Conservation (phyloP, 2,888 invertebrate genomes). For the Volucella bombylans region DNA sequence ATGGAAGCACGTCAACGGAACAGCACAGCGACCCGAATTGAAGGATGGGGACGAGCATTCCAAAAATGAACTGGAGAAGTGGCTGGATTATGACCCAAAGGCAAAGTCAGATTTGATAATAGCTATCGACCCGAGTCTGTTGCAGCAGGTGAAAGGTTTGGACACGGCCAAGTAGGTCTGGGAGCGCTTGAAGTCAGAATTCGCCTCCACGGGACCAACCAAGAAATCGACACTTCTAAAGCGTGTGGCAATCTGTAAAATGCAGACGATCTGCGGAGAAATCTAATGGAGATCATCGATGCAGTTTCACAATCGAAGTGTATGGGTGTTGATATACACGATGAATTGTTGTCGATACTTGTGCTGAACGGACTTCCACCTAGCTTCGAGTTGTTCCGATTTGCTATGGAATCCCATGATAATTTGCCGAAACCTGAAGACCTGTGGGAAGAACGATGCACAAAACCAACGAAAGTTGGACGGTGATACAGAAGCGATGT, state of each 20-base stretch:
- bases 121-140: conserved; percentile 23
- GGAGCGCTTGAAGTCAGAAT: conserved; percentile 37
- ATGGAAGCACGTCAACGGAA: no score
- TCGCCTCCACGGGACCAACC: conserved; percentile 22
- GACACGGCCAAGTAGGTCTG: not conserved
- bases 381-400: conserved; percentile 42
- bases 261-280: not conserved
- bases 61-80: no score
- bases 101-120: conserved; percentile 1
- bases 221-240: conserved; percentile 41
- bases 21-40: no score
- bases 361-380: conserved; percentile 49
- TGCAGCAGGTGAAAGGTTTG: conserved; percentile 40
- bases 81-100: no score
- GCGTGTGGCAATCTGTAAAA: not conserved
- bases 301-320: conserved; percentile 31
- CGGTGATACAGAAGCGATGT: not conserved
- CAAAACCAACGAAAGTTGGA: conserved; percentile 3
- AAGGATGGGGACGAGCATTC: no score
- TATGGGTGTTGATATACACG: conserved; percentile 32
- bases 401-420: conserved; percentile 39
- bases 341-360: conserved; percentile 41
- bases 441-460: not conserved
- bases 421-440: conserved; percentile 25
- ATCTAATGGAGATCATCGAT: conserved; percentile 15